A percentile compares a stretch with the other conserved stretches of the same genome.
These are phyloP conservation scores for Strigamia transsilvanica DNA, from an alignment of 2,888 invertebrate genomes.

Conservation along the genomic window DNA sequence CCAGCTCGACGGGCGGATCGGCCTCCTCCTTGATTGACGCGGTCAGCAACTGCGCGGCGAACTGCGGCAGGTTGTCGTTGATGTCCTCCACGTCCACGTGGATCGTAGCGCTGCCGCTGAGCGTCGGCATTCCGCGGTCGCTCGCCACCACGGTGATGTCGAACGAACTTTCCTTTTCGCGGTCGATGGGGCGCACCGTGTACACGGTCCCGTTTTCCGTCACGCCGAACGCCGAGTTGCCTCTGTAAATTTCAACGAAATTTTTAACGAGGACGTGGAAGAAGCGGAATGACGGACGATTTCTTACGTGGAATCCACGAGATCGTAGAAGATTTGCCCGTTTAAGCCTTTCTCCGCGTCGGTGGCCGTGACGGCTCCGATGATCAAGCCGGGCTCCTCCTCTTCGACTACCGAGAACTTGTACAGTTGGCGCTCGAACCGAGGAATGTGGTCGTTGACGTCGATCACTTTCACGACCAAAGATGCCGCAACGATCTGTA, in stretches of 20 bases:
- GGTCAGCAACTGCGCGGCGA: slow-evolving; percentile 74
- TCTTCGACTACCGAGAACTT: slow-evolving; percentile 84
- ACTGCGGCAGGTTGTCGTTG: slow-evolving; percentile 86
- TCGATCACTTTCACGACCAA: slow-evolving; percentile 73
- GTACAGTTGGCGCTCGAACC: slow-evolving; percentile 83
- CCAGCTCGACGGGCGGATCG: slow-evolving; percentile 51
- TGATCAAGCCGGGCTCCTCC: slow-evolving; percentile 60
- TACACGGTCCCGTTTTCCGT: slow-evolving; percentile 53
- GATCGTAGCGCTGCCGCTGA: slow-evolving; percentile 72
- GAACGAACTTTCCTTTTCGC: slow-evolving; percentile 53
- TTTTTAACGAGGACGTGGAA: not conserved
- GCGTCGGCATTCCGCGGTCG: slow-evolving; percentile 54
- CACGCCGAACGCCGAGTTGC: slow-evolving; percentile 53
- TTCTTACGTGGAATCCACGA: slow-evolving; percentile 51
- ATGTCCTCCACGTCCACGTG: slow-evolving; percentile 79
- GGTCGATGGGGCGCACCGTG: slow-evolving; percentile 53
- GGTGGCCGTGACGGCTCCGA: slow-evolving; percentile 54
- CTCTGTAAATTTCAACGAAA: slow-evolving; percentile 17
- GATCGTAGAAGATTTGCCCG: slow-evolving; percentile 53
- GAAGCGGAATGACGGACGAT: too few species aligned
- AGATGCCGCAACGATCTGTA: slow-evolving; percentile 59
- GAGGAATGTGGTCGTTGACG: slow-evolving; percentile 84
- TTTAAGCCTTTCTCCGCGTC: slow-evolving; percentile 54
- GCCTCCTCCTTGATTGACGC: slow-evolving; percentile 55
- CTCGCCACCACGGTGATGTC: slow-evolving; percentile 52